Base-by-base conservation (phyloP, 2,888 invertebrate genomes). In the Epinotia brunnichana region DNA sequence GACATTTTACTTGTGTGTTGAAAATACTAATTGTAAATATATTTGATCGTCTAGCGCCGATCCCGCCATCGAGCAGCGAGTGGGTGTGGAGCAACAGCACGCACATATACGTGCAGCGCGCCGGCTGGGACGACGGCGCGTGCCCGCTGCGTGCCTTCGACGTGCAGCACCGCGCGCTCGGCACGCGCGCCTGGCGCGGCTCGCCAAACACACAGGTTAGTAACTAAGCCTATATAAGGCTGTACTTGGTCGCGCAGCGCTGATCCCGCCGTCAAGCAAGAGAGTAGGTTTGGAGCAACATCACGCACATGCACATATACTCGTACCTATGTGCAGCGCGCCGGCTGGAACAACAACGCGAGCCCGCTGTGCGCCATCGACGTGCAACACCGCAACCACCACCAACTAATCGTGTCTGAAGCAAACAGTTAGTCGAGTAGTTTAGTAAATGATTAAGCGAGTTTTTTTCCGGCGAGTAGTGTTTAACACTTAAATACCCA, bases 41-140 rank as follows among this genome's bases (percentile, higher is more conserved):
- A 59, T 2, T 11, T 60, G 19, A 5, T 56, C 19, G 24, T 57
- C 13, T 86, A 95, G 95, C 92, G 0, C 95, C 95, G 19, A 91
- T 94, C 68, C 91, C 96, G 35, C 97, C 97, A 0, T 94, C 94
- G 57, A 95, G 95, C 75, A 95, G 95, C 77, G 96, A 97, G 82
- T 95, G 98, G 85, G 90, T 98, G 73, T 94, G 95, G 84, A 95
- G 97, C 75, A 98, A 98, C 87, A 94, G 96, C 53, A 96, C 96
- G 0, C 96, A 96, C 76, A 95, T 97, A 29, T 95, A 95, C 81
- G 92, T 98, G 51, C 96, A 97, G 85, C 92, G 97, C 68, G 95
- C 95, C 29, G 95, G 96, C 15, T 98, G 98, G 98, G 96, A 96
- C 73, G 96, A 96, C 81, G 96, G 96, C 5, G 97, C 97, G 35